Conservation (phyloP, 2,113 vertebrate species). For the human region GRCh38 chr14:95792501-95793000, state of each 20-base stretch:
- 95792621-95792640: neutral
- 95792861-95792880: no score
- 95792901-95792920: no score
- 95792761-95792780: neutral
- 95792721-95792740: accelerated
- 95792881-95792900: no score
- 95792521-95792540: neutral
- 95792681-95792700: neutral
- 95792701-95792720: neutral
- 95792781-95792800: neutral
- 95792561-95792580: neutral
- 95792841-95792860: no score
- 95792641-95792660: neutral
- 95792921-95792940: no score
- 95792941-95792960: no score
- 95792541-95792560: neutral
- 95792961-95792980: no score
- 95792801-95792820: accelerated
- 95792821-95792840: neutral
- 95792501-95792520: accelerated
- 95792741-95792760: neutral
- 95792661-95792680: neutral
- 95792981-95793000: no score
- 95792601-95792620: neutral
- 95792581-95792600: neutral